Conservation (phyloP, 1,140 invertebrate genomes). For the Proales similis region DNA sequence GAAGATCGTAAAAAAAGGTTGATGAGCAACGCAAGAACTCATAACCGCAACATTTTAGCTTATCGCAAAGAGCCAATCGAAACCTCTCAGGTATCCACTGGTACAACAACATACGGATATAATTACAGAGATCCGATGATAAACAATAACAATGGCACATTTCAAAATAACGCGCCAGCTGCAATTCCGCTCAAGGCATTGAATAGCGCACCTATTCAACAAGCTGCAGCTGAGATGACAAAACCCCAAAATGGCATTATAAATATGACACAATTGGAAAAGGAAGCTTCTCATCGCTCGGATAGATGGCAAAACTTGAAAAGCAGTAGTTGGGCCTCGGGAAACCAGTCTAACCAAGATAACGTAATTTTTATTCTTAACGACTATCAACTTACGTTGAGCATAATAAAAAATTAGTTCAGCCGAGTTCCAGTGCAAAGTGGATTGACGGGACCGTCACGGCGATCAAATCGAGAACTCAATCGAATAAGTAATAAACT, state of each 20-base stretch:
- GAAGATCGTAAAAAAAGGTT: conserved; percentile 19
- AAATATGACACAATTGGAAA: conserved; percentile 19
- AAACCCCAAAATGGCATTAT: too few species aligned
- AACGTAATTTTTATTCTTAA: too few species aligned
- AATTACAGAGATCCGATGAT: conserved; percentile 24
- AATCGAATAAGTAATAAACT: conserved; percentile 28
- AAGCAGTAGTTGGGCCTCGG: too few species aligned
- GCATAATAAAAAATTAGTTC: too few species aligned
- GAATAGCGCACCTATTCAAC: too few species aligned
- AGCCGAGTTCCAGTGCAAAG: background rate
- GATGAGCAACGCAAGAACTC: background rate
- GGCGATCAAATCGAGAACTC: conserved; percentile 21
- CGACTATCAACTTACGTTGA: too few species aligned
- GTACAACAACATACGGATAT: conserved; percentile 26
- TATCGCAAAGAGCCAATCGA: conserved; percentile 8
- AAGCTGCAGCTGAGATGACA: too few species aligned
- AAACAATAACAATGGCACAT: too few species aligned
- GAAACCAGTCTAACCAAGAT: too few species aligned
- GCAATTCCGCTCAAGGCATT: too few species aligned
- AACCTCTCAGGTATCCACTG: background rate
- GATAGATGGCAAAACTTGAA: too few species aligned
- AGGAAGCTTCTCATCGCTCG: conserved; percentile 20
- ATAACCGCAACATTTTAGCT: conserved; percentile 6
- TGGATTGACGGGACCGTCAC: background rate
- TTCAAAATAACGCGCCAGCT: too few species aligned